phyloP scores from a whole-genome alignment of 2,888 invertebrate genomes.

The Ashinkailepas kermadecensis region DNA sequence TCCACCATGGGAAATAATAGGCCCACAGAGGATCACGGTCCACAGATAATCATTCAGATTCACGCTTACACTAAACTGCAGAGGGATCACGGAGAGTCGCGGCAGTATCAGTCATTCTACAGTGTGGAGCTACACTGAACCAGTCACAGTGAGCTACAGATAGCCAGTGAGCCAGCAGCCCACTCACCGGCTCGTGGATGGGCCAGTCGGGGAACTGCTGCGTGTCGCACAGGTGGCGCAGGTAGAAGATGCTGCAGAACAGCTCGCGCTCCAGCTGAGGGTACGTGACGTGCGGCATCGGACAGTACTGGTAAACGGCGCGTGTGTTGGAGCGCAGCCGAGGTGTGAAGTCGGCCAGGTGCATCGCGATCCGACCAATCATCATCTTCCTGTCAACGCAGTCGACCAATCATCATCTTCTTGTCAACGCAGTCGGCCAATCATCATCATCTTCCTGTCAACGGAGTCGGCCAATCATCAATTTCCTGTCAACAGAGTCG shows the following conservation, averaged over 20 bases:
- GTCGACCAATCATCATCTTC: no score
- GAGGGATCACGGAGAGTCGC: no score
- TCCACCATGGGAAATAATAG: no score
- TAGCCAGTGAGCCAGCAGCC: neutral
- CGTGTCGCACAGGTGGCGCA: constrained; percentile 52
- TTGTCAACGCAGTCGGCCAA: no score
- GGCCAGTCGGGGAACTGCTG: constrained; percentile 90
- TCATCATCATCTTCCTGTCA: no score
- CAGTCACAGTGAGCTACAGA: constrained; percentile 43
- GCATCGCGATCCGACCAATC: constrained; percentile 93
- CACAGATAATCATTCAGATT: no score
- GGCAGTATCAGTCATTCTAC: constrained; percentile 34
- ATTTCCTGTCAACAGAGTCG: no score
- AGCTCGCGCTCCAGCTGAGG: constrained; percentile 91
- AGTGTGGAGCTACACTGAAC: neutral
- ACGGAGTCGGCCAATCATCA: no score
- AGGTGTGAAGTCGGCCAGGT: constrained; percentile 95
- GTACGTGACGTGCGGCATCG: constrained; percentile 86
- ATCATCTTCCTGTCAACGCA: constrained; percentile 61
- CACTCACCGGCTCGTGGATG: constrained; percentile 80
- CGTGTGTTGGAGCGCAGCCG: constrained; percentile 87
- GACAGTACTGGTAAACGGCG: constrained; percentile 89
- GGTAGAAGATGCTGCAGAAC: constrained; percentile 97
- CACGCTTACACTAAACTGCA: no score
- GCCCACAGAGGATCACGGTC: no score